Evolutionary conservation across 2,797 vertebrate genomes (phyloP), one percentile per base, ranked within the genome.

Genomic region (Hoplostethus mediterraneus): DNA sequence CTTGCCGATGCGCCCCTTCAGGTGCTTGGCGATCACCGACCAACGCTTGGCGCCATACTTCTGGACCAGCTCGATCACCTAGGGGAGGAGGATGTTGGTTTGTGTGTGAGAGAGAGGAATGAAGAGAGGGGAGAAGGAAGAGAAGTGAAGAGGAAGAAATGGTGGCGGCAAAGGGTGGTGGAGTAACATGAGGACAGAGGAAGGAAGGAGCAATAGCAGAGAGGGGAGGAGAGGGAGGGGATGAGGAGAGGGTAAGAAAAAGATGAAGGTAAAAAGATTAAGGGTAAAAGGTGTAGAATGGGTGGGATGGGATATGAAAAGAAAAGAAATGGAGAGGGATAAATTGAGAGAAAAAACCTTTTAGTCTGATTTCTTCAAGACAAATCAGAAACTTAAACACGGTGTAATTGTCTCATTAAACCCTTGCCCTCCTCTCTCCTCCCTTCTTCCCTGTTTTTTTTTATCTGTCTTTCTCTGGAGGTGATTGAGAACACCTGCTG

Each of bases 41-140:
- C 98, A 99, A 80, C 98, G 97, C 86, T 99, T 99, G 81, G 98
- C 98, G 73, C 98, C 98, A 2, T 99, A 99, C 91, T 99, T 99
- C 93, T 99, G 98, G 81, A 99, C 98, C 84, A 99, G 94, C 85
- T 99, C 98, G 56, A 99, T 99, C 84, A 99, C 98, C 98, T 99
- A 95, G 63, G 89, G 87, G 85, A 66, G 82, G 28, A 2, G 51
- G 51, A 17, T 60, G 49, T 63, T n/a, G 58, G 40, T 58, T 30
- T 68, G 63, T 3, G 67, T 36, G 48, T 28, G 12, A 3, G 42
- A 12, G 42, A 12, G 17, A 17, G 49, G 14, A 13, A n/a, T 2
- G 13, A 31, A 30, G 25, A 13, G 9, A 17, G 36, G 13, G 44
- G 42, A 81, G 78, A 75, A 67, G 58, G 75, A 77, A 75, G 72